phyloP scores from a whole-genome alignment of 2,113 vertebrate genomes.

The Cheirogaleus medius region DNA sequence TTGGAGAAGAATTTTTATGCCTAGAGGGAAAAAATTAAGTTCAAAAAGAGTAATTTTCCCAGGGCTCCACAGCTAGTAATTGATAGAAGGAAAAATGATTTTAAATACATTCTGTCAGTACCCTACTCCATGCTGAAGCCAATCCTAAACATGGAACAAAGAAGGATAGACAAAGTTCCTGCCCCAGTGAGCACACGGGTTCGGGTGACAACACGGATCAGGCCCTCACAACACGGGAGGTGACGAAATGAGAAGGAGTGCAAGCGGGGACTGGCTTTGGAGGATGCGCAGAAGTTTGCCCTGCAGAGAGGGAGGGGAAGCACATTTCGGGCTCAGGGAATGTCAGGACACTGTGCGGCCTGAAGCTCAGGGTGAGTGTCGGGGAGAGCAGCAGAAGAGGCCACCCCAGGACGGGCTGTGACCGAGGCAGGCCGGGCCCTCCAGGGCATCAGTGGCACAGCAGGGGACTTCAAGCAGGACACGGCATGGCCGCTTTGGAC shows the following conservation, averaged over 20 bases:
- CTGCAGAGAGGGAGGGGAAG: background rate
- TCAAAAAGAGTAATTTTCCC: background rate
- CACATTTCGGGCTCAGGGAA: background rate
- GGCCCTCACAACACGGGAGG: background rate
- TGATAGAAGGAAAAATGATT: background rate
- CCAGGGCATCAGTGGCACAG: background rate
- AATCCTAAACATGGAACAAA: background rate
- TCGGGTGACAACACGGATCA: background rate
- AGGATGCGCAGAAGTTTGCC: background rate
- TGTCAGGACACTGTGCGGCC: background rate
- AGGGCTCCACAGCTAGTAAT: background rate
- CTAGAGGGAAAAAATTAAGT: background rate
- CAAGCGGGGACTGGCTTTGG: background rate
- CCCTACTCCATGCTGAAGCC: background rate
- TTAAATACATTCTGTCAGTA: background rate
- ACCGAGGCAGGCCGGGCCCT: background rate
- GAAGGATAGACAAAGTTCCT: background rate
- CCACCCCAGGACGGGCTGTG: fast-evolving
- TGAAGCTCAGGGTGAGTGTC: background rate
- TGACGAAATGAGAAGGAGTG: no score
- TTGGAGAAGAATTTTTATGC: background rate
- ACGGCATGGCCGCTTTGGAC: background rate
- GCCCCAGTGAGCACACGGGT: background rate
- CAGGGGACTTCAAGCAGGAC: background rate
- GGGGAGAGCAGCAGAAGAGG: background rate